Base-by-base conservation (phyloP, 2,888 invertebrate genomes). In the Hydroisotoma schaefferi region DNA sequence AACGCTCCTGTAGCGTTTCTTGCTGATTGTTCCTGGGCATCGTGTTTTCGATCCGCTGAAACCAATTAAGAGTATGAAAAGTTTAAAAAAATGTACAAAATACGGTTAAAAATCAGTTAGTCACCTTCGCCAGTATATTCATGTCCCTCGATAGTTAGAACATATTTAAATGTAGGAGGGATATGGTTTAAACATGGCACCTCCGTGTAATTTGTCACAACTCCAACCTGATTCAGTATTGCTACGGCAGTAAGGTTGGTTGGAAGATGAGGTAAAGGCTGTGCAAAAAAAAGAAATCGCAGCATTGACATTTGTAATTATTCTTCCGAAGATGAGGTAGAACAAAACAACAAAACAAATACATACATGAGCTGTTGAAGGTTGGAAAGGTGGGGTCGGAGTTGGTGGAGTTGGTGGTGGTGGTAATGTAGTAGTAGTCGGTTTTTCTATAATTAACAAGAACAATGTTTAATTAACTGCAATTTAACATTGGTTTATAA, bases 391-490 rank as follows among this genome's bases (percentile, higher is more conserved):
- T 8, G 46, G 25, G 22, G 23, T 15, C 5, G 23, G 5, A 8
- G 46, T 46, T 8, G 46, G 12, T 22, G 33, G 33, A 33, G 12
- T 8, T 10, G 33, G 12, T 10, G 33, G 8, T 33, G 33, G 12
- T 33, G 33, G 33, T 12, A 12, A 33, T 28, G 49, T 49, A 15
- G 49, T 49, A 18, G 49, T 27, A 28, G 27, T 49, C 10, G 49
- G 26, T 49, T 22, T 49, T 28, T 26, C 18, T 2, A 29, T 49
- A 6, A 29, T 49, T 43, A 20, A n/a, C 18, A n/a, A n/a, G n/a
- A n/a, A n/a, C n/a, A n/a, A n/a, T n/a, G n/a, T n/a, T n/a, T n/a
- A n/a, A n/a, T n/a, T n/a, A n/a, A n/a, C n/a, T n/a, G n/a, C n/a
- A n/a, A n/a, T n/a, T n/a, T n/a, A n/a, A n/a, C n/a, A n/a, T n/a